phyloP scores from a whole-genome alignment of 1,140 invertebrate genomes.

The Monomorium pharaonis region DNA sequence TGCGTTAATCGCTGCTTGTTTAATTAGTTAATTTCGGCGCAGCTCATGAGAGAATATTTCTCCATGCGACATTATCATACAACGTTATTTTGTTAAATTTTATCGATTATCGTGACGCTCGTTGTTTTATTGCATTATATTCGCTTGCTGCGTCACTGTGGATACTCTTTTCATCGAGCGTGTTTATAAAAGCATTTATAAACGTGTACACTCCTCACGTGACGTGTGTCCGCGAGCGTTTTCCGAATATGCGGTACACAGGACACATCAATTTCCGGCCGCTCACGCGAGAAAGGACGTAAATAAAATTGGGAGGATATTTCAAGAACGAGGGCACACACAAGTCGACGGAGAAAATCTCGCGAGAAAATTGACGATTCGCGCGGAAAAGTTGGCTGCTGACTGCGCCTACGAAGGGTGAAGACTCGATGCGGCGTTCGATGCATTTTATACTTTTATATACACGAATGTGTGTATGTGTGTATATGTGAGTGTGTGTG shows the following conservation, averaged over 20 bases:
- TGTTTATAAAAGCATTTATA: not conserved
- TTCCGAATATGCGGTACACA: not conserved
- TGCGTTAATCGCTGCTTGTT: conserved; percentile 1
- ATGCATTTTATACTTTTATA: conserved; percentile 80
- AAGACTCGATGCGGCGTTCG: conserved; percentile 33
- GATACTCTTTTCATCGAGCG: not conserved
- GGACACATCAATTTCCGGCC: conserved; percentile 48
- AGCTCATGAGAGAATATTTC: not conserved
- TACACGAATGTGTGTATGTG: conserved; percentile 24
- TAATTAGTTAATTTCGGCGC: conserved; percentile 10
- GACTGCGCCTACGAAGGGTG: not conserved
- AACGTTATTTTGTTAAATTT: not conserved
- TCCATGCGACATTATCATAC: not conserved
- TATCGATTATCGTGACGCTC: not conserved
- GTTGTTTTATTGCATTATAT: conserved; percentile 37
- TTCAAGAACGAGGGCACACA: conserved; percentile 31
- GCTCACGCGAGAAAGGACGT: conserved; percentile 28
- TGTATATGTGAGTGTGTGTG: not conserved
- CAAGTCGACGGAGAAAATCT: conserved; percentile 10
- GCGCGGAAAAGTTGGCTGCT: not conserved
- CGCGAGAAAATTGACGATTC: conserved; percentile 7
- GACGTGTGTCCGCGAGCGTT: conserved; percentile 11
- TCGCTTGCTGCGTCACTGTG: not conserved
- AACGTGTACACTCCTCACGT: not conserved
- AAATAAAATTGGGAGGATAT: not conserved